These are phyloP conservation scores for Dicycla oo DNA, from an alignment of 2,888 invertebrate species.

Conservation along the genomic window DNA sequence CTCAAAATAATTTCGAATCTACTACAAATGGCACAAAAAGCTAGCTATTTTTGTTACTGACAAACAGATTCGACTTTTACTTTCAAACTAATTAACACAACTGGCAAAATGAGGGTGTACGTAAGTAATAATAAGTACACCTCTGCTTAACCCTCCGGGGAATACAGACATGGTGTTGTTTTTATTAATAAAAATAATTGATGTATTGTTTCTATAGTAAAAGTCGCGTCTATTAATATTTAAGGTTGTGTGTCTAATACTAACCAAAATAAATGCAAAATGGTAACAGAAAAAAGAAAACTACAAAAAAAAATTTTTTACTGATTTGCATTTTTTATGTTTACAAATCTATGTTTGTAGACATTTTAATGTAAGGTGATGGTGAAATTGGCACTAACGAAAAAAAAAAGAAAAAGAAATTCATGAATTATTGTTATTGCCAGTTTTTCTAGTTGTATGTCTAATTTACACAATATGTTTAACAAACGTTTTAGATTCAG, in stretches of 20 bases:
- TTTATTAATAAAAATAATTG: neutral
- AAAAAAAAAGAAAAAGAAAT: neutral
- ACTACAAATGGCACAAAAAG: slow-evolving; percentile 59
- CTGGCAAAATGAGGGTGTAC: no score
- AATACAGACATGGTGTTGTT: no score
- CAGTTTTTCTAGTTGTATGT: slow-evolving; percentile 79
- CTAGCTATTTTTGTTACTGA: slow-evolving; percentile 64
- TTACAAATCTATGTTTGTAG: slow-evolving; percentile 72
- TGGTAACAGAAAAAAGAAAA: slow-evolving; percentile 57
- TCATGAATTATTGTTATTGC: slow-evolving; percentile 58
- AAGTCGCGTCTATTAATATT: slow-evolving; percentile 68
- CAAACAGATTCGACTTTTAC: slow-evolving; percentile 55
- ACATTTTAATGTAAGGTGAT: slow-evolving; percentile 79
- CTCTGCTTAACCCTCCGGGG: no score
- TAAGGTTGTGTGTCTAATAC: slow-evolving; percentile 85
- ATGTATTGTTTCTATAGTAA: slow-evolving; percentile 31
- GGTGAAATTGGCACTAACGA: slow-evolving; percentile 75
- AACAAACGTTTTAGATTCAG: slow-evolving; percentile 72
- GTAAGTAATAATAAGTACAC: no score
- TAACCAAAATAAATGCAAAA: slow-evolving; percentile 66
- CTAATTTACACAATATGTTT: slow-evolving; percentile 77
- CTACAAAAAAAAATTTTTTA: neutral
- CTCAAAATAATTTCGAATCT: slow-evolving; percentile 50
- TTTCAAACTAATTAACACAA: neutral
- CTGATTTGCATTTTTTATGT: slow-evolving; percentile 64